Base-by-base conservation (phyloP, 1,140 invertebrate species). In the Pantala flavescens region DNA sequence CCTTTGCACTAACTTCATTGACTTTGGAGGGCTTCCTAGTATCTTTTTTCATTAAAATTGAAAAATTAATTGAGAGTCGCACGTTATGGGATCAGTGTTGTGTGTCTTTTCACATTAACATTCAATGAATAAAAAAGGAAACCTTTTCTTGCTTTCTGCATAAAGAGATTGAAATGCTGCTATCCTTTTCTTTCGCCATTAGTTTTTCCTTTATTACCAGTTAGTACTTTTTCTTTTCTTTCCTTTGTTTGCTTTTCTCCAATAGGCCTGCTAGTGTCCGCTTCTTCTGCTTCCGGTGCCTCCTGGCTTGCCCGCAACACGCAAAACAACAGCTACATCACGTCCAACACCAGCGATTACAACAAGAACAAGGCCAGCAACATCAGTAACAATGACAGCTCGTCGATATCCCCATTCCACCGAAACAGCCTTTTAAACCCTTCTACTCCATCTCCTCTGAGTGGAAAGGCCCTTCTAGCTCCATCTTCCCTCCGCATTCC, bases 261-360 rank as follows among this genome's bases (percentile, higher is more conserved):
- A 36, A 72, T 28, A 23, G 42, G 71, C 42, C 42, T 72, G 24
- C 23, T 28, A 72, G 71, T 72, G 71, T 72, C 71, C 42, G 71
- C 42, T 72, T 72, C 71, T 72, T 28, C 63, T 72, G 75, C 23
- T 76, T 77, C 74, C 73, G 75, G 24, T 74, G 73, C 23, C 75
- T 74, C 36, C 70, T 73, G 36, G 24, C 75, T 43, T 43, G 49
- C 49, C 49, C 49, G 49, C 49, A 63, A 63, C 49, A 63, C 49
- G 49, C 49, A 19, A 63, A 63, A 63, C 49, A 63, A 63, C 49
- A 63, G 49, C 49, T 63, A 63, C 49, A 63, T 63, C 49, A 63
- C 49, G 49, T 63, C 49, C 49, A 63, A 63, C 49, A 63, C 49
- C 49, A 63, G 49, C 49, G 49, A 63, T 63, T 19, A 63, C 49